Base-by-base conservation (phyloP, 2,797 vertebrate genomes). In the Parotocinclus haroldoi region DNA sequence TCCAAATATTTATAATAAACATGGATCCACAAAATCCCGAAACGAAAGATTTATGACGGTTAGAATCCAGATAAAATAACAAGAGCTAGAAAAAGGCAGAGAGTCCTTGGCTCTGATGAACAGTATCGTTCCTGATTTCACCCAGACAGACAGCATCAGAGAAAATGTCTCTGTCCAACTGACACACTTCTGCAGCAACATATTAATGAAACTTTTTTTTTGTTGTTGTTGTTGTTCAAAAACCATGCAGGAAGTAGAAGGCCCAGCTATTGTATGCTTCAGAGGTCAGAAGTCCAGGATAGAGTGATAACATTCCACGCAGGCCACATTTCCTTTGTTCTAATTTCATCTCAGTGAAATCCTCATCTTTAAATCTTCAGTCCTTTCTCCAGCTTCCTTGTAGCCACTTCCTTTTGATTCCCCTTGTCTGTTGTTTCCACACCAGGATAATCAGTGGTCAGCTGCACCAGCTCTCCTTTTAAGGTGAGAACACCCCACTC, bases 391-490 rank as follows among this genome's bases (percentile, higher is more conserved):
- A 39, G 67, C 46, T 69, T 69, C 57, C 62, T 67, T 72, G 49
- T 36, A 59, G 63, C 73, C 69, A 68, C 72, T 78, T 75, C 78
- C 77, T 75, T 64, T 60, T 63, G 75, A 78, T 63, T 83, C 70
- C 73, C 63, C 65, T 66, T 71, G 66, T 70, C 65, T 70, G 77
- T 27, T 27, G 27, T 27, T 72, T 76, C 76, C 73, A 84, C 82
- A 82, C 84, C 82, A 85, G 82, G 77, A 85, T 83, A 83, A 80
- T 72, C 75, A 81, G 73, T 73, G 58, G 75, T 76, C 82, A 85
- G 81, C 76, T 80, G 82, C 81, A 79, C 78, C 82, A 84, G 85
- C 80, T 82, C 84, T 90, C 91, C 90, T 91, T 91, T 91, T 90
- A 90, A 89, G 89, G 89, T 89, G 88, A 86, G 87, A 90, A 84